Evolutionary conservation across 2,797 vertebrate genomes (phyloP).

Genomic region (Crossoptilon crossoptilon): DNA sequence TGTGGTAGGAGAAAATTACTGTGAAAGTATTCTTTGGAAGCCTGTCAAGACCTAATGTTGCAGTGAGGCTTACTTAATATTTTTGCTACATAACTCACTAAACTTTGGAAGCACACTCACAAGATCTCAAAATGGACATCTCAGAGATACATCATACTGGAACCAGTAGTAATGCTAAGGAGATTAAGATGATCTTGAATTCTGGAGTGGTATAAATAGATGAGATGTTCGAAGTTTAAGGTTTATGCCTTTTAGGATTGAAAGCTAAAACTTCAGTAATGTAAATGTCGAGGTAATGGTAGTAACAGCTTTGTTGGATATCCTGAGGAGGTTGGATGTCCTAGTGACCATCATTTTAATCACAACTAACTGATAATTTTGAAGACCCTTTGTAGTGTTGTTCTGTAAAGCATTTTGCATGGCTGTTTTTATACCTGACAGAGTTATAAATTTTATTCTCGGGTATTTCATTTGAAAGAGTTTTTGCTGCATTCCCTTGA

Average conservation of each 20-base stretch:
- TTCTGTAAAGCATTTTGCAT: too few relatives aligned
- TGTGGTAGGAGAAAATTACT: not conserved
- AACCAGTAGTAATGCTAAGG: not conserved
- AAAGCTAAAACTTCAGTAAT: not conserved
- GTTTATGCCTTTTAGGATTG: not conserved
- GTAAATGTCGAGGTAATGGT: not conserved
- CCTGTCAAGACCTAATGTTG: not conserved
- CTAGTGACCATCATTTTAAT: too few relatives aligned
- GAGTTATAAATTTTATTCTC: too few relatives aligned
- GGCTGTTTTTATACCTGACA: too few relatives aligned
- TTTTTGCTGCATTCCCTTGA: too few relatives aligned
- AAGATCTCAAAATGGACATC: not conserved
- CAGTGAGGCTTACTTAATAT: not conserved
- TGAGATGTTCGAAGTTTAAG: not conserved
- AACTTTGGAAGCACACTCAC: accelerated
- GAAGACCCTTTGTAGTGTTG: too few relatives aligned
- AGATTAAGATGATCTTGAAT: not conserved
- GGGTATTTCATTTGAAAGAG: too few relatives aligned
- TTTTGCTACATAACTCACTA: not conserved
- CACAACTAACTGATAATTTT: too few relatives aligned
- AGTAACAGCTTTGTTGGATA: not conserved
- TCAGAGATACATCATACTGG: not conserved
- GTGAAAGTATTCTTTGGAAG: not conserved
- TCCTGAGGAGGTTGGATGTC: too few relatives aligned
- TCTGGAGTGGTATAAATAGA: not conserved